These are phyloP conservation scores for Ameiurus melas DNA, from an alignment of 2,113 vertebrate genomes.

Conservation along the genomic window DNA sequence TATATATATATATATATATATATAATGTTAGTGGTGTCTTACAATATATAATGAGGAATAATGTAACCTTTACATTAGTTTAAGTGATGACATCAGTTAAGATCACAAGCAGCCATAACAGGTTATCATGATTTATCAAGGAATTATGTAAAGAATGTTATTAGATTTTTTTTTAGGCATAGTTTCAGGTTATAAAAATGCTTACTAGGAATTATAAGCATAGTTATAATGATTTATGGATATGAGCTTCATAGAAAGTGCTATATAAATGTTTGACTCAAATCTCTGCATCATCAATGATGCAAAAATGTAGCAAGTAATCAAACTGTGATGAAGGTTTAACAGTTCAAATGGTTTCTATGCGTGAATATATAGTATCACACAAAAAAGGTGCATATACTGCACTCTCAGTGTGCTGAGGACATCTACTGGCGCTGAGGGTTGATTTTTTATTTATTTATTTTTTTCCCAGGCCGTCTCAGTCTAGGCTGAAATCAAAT, in stretches of 20 bases:
- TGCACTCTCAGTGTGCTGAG: conserved; percentile 40
- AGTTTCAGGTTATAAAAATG: background rate
- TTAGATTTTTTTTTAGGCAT: background rate
- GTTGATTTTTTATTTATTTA: background rate
- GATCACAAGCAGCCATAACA: background rate
- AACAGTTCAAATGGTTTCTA: conserved; percentile 12
- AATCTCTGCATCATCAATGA: background rate
- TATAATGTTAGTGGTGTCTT: background rate
- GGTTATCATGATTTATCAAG: background rate
- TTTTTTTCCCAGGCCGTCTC: background rate
- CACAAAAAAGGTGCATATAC: background rate
- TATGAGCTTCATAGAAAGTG: background rate
- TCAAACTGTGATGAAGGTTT: conserved; percentile 13
- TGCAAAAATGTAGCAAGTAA: background rate
- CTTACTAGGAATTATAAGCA: background rate
- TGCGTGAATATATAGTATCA: conserved; percentile 13
- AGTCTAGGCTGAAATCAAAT: conserved; percentile 44
- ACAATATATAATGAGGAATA: background rate
- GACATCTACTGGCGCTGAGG: conserved; percentile 62
- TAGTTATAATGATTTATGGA: background rate
- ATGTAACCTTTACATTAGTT: background rate
- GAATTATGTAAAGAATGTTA: background rate
- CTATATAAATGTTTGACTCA: background rate
- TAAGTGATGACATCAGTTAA: background rate
- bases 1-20: too few species aligned